Conservation (phyloP, 2,888 invertebrate species). For the Candidula unifasciata region DNA sequence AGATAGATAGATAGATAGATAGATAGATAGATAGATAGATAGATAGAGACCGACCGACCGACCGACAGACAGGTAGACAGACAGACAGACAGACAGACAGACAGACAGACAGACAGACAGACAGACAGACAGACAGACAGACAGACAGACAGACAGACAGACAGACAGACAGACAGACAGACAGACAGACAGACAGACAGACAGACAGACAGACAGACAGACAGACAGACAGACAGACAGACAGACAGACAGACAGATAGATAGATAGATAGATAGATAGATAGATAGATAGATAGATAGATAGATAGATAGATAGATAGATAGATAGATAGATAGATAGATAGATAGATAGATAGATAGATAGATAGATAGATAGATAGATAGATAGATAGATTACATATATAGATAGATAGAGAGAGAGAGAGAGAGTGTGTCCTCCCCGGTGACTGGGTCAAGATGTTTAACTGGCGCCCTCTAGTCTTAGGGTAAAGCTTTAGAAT, state of each 20-base stretch:
- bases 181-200: slow-evolving; percentile 29
- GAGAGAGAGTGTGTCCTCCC: too few relatives aligned
- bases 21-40: background rate
- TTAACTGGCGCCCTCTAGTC: too few relatives aligned
- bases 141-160: slow-evolving; percentile 5
- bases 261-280: background rate
- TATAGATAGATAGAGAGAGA: too few relatives aligned
- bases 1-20: background rate
- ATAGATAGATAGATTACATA: too few relatives aligned
- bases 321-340: too few relatives aligned
- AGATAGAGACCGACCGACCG: background rate
- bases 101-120: slow-evolving; percentile 34
- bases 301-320: too few relatives aligned
- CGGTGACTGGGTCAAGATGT: too few relatives aligned
- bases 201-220: slow-evolving; percentile 35
- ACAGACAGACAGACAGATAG: slow-evolving; percentile 23
- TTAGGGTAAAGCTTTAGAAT: too few relatives aligned
- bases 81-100: slow-evolving; percentile 21
- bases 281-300: too few relatives aligned
- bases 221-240: slow-evolving; percentile 39
- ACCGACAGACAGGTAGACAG: background rate
- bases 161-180: background rate
- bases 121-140: slow-evolving; percentile 41
- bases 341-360: too few relatives aligned
- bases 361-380: too few relatives aligned